Percentiles rank a stretch among this genome's conserved stretches.
Evolutionary conservation across 2,797 vertebrate species (phyloP).

Genomic region (Eremophila alpestris): DNA sequence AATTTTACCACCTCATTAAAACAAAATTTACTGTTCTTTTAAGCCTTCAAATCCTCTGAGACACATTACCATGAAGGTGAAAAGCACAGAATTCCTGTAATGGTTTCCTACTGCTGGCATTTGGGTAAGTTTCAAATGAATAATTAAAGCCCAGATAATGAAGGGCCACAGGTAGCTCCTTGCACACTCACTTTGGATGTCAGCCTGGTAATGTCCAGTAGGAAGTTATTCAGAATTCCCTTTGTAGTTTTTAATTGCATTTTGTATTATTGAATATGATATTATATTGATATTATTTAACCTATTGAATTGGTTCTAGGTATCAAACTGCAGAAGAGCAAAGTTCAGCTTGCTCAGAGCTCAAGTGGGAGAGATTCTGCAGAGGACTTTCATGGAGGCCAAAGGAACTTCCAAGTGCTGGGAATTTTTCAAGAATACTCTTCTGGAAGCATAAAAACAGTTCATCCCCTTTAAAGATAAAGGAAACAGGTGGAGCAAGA

Average conservation of each 20-base stretch:
- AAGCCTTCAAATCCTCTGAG: conserved; percentile 4
- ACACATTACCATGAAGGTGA: not conserved
- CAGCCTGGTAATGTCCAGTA: not conserved
- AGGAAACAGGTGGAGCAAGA: not conserved
- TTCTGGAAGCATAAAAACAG: not conserved
- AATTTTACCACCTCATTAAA: not conserved
- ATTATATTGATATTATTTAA: not conserved
- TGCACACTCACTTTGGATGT: not conserved
- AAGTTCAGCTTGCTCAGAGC: not conserved
- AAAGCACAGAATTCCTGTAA: not conserved
- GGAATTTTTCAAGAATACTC: not conserved
- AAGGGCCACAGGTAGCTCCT: not conserved
- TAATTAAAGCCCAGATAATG: not conserved
- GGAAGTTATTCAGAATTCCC: not conserved
- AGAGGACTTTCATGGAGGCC: not conserved
- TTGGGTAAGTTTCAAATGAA: not conserved
- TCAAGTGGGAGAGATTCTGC: not conserved
- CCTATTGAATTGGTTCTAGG: not conserved
- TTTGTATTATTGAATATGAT: not conserved
- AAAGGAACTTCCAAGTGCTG: not conserved
- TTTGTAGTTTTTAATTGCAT: not conserved
- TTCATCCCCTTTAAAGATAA: not conserved
- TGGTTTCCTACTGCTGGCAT: not conserved
- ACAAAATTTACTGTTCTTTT: conserved; percentile 14
- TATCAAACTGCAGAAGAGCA: not conserved